Evolutionary conservation across 2,113 vertebrate genomes (phyloP).

Genomic region (Origma solitaria): DNA sequence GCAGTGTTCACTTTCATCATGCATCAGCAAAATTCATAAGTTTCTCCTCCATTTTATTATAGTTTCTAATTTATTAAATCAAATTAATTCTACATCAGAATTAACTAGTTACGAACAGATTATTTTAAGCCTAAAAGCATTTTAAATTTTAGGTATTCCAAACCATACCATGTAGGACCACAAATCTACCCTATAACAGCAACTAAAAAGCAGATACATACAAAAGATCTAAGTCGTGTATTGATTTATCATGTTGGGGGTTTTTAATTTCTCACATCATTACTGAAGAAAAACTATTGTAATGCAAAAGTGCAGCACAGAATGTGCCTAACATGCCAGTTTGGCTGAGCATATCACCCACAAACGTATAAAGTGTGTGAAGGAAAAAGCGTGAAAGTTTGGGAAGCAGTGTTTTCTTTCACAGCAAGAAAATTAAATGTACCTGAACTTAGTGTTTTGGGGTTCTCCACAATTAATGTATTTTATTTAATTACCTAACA

Average conservation of each 20-base stretch:
- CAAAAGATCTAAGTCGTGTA: neutral
- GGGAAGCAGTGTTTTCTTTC: neutral
- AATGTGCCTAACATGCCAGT: rapidly evolving
- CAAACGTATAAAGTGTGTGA: neutral
- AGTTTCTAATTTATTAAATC: neutral
- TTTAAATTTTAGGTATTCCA: neutral
- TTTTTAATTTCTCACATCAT: neutral
- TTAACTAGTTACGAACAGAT: neutral
- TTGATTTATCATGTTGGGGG: neutral
- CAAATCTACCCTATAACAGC: neutral
- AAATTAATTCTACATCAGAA: conserved; percentile 9
- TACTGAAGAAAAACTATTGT: neutral
- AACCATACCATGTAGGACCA: neutral
- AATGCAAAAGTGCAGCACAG: neutral
- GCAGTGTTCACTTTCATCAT: neutral
- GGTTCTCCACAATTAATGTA: neutral
- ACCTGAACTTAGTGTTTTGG: neutral
- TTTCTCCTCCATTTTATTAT: conserved; percentile 23
- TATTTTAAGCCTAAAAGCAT: neutral
- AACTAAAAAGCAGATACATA: neutral
- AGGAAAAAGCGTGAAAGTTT: neutral
- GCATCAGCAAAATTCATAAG: neutral
- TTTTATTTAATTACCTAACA: neutral
- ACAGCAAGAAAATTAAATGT: neutral
- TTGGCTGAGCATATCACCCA: neutral